Percentiles rank a stretch among this genome's conserved stretches.
phyloP scores from a whole-genome alignment of 2,797 vertebrate genomes.

The Poecilia wingei region DNA sequence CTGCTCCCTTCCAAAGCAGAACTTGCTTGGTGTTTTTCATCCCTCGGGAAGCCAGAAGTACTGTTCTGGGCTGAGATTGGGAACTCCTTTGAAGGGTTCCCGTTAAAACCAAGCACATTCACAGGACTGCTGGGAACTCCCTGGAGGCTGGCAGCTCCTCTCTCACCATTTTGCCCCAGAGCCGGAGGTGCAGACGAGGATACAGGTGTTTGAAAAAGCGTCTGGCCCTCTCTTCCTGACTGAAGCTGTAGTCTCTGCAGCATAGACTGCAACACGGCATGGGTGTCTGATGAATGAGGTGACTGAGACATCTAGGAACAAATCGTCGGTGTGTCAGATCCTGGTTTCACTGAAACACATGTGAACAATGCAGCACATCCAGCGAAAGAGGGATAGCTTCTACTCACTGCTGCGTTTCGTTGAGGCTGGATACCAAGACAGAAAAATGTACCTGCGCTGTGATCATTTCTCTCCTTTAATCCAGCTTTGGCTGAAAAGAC shows the following conservation, averaged over 20 bases:
- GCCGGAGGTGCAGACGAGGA: conserved; percentile 3
- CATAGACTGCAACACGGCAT: conserved; percentile 83
- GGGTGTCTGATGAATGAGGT: conserved; percentile 62
- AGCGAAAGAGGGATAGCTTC: conserved; percentile 1
- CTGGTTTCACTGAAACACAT: conserved; percentile 14
- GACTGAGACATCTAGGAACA: conserved; percentile 75
- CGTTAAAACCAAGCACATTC: conserved; percentile 40
- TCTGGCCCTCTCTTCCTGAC: conserved; percentile 50
- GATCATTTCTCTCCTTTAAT: conserved; percentile 23
- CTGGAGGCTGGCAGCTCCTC: conserved; percentile 14
- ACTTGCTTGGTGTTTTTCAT: conserved; percentile 14
- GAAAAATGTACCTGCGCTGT: conserved; percentile 6
- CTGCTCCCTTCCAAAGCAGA: conserved; percentile 15
- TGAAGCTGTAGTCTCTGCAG: conserved; percentile 81
- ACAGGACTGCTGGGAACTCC: conserved; percentile 26
- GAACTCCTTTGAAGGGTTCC: conserved; percentile 15
- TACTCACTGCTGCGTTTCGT: conserved; percentile 6
- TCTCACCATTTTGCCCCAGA: conserved; percentile 12
- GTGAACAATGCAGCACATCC: conserved; percentile 9
- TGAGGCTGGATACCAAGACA: conserved; percentile 2
- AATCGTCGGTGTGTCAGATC: conserved; percentile 32
- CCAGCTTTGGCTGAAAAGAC: conserved; percentile 16
- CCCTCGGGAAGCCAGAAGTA: conserved; percentile 16
- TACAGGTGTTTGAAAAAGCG: neutral
- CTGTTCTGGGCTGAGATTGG: conserved; percentile 6